A percentile compares a stretch with the other conserved stretches of the same genome.
phyloP scores from a whole-genome alignment of 1,140 invertebrate genomes.

The Patella vulgata region DNA sequence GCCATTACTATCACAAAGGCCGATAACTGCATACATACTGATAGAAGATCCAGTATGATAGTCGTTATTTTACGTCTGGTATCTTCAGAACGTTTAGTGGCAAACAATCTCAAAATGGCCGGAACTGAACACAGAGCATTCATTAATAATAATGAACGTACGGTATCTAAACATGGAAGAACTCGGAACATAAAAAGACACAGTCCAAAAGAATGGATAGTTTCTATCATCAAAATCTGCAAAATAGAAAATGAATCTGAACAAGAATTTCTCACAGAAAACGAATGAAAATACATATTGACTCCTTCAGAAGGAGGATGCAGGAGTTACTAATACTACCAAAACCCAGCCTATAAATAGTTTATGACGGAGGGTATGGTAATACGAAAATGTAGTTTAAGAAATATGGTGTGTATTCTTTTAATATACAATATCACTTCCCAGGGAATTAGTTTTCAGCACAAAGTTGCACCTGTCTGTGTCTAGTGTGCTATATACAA shows the following conservation, averaged over 20 bases:
- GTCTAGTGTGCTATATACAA: too few relatives aligned
- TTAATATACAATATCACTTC: too few relatives aligned
- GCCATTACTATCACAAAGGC: conserved; percentile 36
- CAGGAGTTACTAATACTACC: too few relatives aligned
- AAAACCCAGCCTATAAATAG: too few relatives aligned
- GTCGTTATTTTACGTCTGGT: conserved; percentile 31
- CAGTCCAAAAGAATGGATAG: conserved; percentile 84
- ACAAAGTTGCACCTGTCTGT: too few relatives aligned
- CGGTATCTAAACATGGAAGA: conserved; percentile 88
- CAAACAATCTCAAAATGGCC: conserved; percentile 68
- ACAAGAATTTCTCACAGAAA: too few relatives aligned
- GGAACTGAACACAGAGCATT: conserved; percentile 93
- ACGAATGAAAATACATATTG: too few relatives aligned
- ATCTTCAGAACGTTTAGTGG: conserved; percentile 39
- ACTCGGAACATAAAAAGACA: conserved; percentile 86
- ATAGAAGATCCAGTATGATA: conserved; percentile 35
- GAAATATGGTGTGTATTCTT: too few relatives aligned
- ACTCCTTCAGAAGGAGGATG: too few relatives aligned
- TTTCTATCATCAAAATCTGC: conserved; percentile 78
- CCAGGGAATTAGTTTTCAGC: too few relatives aligned
- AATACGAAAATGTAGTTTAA: too few relatives aligned
- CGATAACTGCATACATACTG: conserved; percentile 39
- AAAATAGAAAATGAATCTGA: conserved; percentile 14
- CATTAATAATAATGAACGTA: conserved; percentile 93
- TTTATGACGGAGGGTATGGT: too few relatives aligned